Conservation (phyloP, 2,113 vertebrate genomes). For the Tylochromis polylepis region DNA sequence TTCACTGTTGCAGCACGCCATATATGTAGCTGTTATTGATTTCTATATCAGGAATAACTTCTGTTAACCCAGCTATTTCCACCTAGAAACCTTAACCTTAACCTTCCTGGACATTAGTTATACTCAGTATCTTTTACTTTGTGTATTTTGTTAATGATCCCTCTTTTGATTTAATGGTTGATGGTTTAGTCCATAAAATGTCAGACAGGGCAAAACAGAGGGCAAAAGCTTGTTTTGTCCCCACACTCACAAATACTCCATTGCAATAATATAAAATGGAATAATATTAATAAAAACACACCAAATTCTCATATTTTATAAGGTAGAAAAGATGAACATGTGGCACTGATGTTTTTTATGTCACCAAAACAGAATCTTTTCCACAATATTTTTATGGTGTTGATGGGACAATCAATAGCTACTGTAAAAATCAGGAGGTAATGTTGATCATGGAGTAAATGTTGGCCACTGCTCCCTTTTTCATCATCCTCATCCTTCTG, state of each 20-base stretch:
- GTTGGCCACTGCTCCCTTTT: background rate
- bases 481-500: background rate
- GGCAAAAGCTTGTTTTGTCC: background rate
- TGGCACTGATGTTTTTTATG: background rate
- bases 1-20: background rate
- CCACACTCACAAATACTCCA: background rate
- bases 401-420: background rate
- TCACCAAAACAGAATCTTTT: background rate
- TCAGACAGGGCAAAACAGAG: background rate
- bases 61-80: background rate
- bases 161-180: background rate
- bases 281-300: background rate
- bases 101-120: background rate
- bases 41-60: conserved; percentile 11
- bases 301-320: background rate
- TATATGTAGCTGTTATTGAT: conserved; percentile 20
- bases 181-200: background rate
- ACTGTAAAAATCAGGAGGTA: background rate
- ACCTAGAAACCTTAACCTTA: background rate
- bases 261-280: background rate
- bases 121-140: background rate
- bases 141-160: background rate
- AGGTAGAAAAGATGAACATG: background rate
- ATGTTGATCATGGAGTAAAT: background rate
- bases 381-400: background rate